Conservation (phyloP, 1,140 invertebrate genomes). For the Cardiocondyla obscurior region DNA sequence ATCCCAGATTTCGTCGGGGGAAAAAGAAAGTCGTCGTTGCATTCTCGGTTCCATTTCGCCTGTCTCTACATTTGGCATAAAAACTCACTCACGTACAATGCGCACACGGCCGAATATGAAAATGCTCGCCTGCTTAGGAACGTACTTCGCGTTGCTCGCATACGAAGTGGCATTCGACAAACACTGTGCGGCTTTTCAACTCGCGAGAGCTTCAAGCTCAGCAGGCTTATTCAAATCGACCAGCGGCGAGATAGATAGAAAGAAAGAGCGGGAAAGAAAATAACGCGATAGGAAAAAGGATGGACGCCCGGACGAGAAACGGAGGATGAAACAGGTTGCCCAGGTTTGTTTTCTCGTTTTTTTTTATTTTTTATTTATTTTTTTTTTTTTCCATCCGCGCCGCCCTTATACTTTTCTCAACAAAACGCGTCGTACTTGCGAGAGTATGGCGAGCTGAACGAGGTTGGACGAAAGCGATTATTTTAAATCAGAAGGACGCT, state of each 20-base stretch:
- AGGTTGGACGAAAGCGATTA: conserved; percentile 31
- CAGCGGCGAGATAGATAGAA: conserved; percentile 11
- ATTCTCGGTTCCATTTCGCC: conserved; percentile 30
- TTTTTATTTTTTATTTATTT: too few relatives aligned
- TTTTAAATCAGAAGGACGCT: neutral
- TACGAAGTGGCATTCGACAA: conserved; percentile 77
- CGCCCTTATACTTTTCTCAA: conserved; percentile 31
- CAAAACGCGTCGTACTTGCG: neutral
- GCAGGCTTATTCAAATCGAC: conserved; percentile 76
- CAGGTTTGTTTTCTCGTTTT: conserved; percentile 51
- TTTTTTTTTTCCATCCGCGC: conserved; percentile 37
- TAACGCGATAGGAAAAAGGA: neutral
- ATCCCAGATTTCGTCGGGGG: conserved; percentile 38
- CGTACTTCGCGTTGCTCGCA: conserved; percentile 66
- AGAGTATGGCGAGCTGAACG: neutral
- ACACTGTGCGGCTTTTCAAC: conserved; percentile 75
- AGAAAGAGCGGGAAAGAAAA: neutral
- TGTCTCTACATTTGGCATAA: conserved; percentile 40
- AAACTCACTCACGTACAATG: conserved; percentile 44
- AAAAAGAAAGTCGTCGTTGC: conserved; percentile 20
- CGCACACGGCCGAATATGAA: conserved; percentile 51
- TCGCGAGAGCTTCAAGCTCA: conserved; percentile 60
- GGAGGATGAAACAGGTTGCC: conserved; percentile 42
- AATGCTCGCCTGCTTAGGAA: conserved; percentile 68
- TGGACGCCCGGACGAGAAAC: conserved; percentile 8